Conservation (phyloP, 2,797 vertebrate genomes). For the Anguilla marmorata region DNA sequence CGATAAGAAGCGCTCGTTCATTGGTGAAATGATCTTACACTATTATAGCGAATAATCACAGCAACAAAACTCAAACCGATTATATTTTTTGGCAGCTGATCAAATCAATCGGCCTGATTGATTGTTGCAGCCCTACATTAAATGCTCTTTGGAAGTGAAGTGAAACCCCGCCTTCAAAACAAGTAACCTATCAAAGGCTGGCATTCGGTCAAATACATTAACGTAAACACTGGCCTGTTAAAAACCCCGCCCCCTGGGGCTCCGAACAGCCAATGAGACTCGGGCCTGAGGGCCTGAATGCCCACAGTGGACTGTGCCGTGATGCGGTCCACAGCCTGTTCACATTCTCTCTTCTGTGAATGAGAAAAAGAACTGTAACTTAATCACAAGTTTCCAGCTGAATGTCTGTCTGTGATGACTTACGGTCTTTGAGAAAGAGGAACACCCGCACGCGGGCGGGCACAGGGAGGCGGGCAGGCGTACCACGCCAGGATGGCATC, state of each 20-base stretch:
- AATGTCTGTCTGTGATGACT: not conserved
- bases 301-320: not conserved
- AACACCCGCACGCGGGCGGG: no score
- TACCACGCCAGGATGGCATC: not conserved
- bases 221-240: not conserved
- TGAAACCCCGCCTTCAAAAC: not conserved
- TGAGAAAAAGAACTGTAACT: not conserved
- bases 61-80: not conserved
- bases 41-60: not conserved
- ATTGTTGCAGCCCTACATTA: no score
- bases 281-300: not conserved
- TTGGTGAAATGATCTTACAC: no score
- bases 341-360: not conserved
- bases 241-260: not conserved
- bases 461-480: no score
- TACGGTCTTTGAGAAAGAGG: not conserved
- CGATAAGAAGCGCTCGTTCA: no score
- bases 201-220: not conserved
- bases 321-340: not conserved
- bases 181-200: not conserved
- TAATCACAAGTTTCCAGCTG: not conserved
- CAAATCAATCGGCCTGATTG: no score
- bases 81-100: not conserved
- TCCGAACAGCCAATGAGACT: not conserved
- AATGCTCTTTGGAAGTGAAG: not conserved